Conservation (phyloP, 1,140 invertebrate species). For the Odontomachus brunneus region DNA sequence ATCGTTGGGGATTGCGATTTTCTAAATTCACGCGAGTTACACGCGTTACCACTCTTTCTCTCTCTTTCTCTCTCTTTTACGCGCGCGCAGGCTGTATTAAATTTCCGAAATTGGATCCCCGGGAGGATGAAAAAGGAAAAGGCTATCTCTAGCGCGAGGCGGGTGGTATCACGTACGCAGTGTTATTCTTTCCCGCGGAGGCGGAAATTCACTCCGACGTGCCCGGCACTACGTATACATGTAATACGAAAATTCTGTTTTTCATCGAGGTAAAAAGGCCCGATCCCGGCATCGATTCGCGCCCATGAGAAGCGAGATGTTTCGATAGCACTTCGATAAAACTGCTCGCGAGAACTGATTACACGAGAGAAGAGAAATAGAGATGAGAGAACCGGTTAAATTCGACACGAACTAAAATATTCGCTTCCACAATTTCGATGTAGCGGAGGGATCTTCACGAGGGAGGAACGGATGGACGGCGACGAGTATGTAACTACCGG, state of each 20-base stretch:
- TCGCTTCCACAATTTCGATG: too few relatives aligned
- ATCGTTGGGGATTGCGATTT: constrained; percentile 43
- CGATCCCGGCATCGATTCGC: constrained; percentile 10
- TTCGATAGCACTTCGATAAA: background rate
- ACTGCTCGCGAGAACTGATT: background rate
- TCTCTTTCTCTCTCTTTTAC: background rate
- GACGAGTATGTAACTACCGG: too few relatives aligned
- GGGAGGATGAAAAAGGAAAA: constrained; percentile 34
- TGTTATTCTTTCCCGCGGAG: constrained; percentile 53
- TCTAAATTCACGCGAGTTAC: constrained; percentile 31
- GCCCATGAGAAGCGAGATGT: background rate
- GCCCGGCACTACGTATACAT: constrained; percentile 19
- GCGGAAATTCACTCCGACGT: constrained; percentile 45
- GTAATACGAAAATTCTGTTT: constrained; percentile 43
- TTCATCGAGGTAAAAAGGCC: constrained; percentile 25
- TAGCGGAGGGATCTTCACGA: too few relatives aligned
- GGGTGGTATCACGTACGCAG: constrained; percentile 47
- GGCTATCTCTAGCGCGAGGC: constrained; percentile 15
- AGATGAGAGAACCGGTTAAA: too few relatives aligned
- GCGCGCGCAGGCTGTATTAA: constrained; percentile 23
- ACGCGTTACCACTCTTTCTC: too few relatives aligned
- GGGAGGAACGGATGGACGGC: too few relatives aligned
- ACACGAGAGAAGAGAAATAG: too few relatives aligned
- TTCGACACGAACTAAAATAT: too few relatives aligned
- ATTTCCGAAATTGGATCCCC: constrained; percentile 53